phyloP scores from a whole-genome alignment of 2,888 invertebrate genomes.

The Drosophila differens region DNA sequence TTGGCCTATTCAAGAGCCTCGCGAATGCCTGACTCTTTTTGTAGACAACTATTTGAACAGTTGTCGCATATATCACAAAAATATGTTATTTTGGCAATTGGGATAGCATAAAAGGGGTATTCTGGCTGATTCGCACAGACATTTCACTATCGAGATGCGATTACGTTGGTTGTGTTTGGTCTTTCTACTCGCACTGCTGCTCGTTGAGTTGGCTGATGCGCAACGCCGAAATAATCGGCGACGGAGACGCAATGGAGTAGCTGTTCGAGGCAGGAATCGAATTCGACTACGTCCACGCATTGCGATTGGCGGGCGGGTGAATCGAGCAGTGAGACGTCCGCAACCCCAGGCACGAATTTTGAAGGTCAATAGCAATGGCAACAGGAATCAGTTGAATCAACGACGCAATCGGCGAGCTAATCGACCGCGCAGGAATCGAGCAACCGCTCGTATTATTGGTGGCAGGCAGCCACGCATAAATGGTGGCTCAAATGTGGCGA shows the following conservation, averaged over 20 bases:
- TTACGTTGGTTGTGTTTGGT: conserved; percentile 52
- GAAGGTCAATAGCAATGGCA: neutral
- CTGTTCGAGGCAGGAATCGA: conserved; percentile 1
- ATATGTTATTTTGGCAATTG: conserved; percentile 33
- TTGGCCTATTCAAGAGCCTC: conserved; percentile 13
- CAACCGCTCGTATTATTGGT: conserved; percentile 22
- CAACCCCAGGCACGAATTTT: conserved; percentile 17
- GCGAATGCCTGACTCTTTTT: conserved; percentile 20
- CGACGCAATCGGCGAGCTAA: neutral
- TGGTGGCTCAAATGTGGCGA: conserved; percentile 38
- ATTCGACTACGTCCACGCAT: neutral
- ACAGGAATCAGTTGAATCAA: neutral
- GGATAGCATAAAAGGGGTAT: conserved; percentile 46
- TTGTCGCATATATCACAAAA: conserved; percentile 33
- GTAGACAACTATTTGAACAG: conserved; percentile 60
- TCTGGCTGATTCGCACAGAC: conserved; percentile 25
- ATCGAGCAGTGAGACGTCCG: neutral
- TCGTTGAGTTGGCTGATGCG: conserved; percentile 27
- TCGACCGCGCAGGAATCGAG: neutral
- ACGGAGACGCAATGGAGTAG: neutral
- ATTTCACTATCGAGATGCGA: conserved; percentile 54
- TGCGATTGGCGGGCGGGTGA: neutral
- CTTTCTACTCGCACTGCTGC: conserved; percentile 42
- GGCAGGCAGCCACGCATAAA: conserved; percentile 38
- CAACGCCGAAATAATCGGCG: neutral